Evolutionary conservation across 2,113 vertebrate species (phyloP).

Genomic region (Tenebrosternarchus preto): DNA sequence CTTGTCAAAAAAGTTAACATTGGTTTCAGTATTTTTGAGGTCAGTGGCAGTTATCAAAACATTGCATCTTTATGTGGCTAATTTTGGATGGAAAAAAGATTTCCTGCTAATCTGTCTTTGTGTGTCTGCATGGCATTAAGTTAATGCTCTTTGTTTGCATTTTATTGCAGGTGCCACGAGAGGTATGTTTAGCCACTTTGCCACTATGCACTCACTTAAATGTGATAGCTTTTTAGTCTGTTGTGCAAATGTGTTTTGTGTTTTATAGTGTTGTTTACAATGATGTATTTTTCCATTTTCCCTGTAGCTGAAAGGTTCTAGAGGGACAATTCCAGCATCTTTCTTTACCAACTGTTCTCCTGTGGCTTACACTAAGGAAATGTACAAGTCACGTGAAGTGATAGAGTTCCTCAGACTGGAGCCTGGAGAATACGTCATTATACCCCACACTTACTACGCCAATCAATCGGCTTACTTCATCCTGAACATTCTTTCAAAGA

Average conservation of each 20-base stretch:
- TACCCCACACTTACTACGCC: constrained; percentile 47
- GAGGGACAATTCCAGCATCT: constrained; percentile 14
- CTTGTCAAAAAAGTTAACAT: constrained; percentile 60
- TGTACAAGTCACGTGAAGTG: constrained; percentile 39
- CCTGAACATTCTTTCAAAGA: constrained; percentile 52
- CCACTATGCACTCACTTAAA: neutral
- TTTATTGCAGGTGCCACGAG: constrained; percentile 58
- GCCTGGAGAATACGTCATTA: constrained; percentile 54
- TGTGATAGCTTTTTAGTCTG: neutral
- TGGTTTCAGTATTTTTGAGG: constrained; percentile 67
- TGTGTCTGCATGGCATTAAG: too few species aligned
- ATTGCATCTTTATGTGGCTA: neutral
- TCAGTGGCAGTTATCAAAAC: constrained; percentile 37
- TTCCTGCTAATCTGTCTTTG: neutral
- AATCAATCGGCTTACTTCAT: constrained; percentile 46
- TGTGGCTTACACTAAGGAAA: constrained; percentile 24
- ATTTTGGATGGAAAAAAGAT: neutral
- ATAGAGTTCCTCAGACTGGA: constrained; percentile 45
- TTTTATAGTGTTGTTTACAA: neutral
- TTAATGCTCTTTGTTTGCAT: constrained; percentile 41
- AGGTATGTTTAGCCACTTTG: constrained; percentile 60
- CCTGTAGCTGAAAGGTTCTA: constrained; percentile 27
- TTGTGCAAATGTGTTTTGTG: neutral
- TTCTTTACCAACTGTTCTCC: constrained; percentile 23
- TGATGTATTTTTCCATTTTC: neutral